A percentile compares a stretch with the other conserved stretches of the same genome.
Evolutionary conservation across 2,888 invertebrate species (phyloP).

Genomic region (Eupithecia abbreviata): DNA sequence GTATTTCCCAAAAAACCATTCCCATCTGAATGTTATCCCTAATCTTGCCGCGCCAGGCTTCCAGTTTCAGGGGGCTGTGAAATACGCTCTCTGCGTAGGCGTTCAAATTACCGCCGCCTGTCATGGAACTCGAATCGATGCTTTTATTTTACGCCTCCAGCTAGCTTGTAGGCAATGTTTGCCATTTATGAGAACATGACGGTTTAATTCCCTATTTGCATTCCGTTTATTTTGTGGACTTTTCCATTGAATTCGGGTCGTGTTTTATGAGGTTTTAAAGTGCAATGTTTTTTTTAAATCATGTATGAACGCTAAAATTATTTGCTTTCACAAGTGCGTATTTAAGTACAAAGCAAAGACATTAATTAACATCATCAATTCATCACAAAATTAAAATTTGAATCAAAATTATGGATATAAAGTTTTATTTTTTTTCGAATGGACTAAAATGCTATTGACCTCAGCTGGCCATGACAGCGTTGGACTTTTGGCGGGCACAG

Average conservation of each 20-base stretch:
- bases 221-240: conserved; percentile 19
- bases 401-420: no score
- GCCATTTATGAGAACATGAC: conserved; percentile 38
- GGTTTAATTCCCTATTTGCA: conserved; percentile 34
- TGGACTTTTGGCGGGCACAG: no score
- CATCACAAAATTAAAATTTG: background rate
- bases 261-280: conserved; percentile 1
- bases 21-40: conserved; percentile 40
- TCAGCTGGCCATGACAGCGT: no score
- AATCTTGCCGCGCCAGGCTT: conserved; percentile 44
- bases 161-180: conserved; percentile 35
- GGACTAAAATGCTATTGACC: no score
- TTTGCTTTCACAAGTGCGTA: background rate
- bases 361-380: background rate
- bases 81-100: conserved; percentile 37
- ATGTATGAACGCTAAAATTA: background rate
- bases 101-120: conserved; percentile 54
- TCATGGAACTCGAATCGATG: conserved; percentile 44
- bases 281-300: background rate
- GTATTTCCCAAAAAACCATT: conserved; percentile 24
- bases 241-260: conserved; percentile 6
- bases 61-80: conserved; percentile 39
- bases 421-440: no score
- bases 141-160: conserved; percentile 49
- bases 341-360: background rate